Base-by-base conservation (phyloP, 2,113 vertebrate genomes). In the Mobula birostris region DNA sequence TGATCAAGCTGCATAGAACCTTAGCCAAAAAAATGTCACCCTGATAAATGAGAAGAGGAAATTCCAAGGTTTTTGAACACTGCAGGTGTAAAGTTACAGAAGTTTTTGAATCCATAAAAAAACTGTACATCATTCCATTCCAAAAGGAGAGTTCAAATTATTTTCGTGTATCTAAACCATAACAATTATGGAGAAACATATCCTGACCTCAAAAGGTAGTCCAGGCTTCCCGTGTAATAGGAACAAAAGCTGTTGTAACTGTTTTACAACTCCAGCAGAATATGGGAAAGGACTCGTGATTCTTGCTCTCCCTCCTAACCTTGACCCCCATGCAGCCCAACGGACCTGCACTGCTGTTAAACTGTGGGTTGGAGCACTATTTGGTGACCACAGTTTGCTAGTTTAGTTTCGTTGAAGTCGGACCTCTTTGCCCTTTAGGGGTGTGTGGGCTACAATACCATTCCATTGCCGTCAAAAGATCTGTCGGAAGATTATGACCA, bases 11-110 rank as follows among this genome's bases (percentile, higher is more conserved):
- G 82, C 40, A 29, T 29, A 14, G 82, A 85, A 29, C 2, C 29
- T 24, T 14, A 85, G 82, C 82, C 82, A 85, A 61, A 85, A 27
- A 56, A 85, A 85, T 61, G 82, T 85, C 82, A 85, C 82, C 82
- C 48, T 85, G 82, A 85, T 85, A 85, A 85, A 85, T 58, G 82
- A 85, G 24, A 8, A 85, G 82, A 85, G 82, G 82, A 85, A 61
- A 61, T 61, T 27, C 48, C 82, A 85, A 58, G 21, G 82, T 85
- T 61, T 85, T 61, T 8, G 29, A 85, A 12, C 48, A 85, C 29
- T 27, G 27, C 56, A 85, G 48, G 21, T 29, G 12, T 2, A 85
- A 85, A 61, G 82, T 61, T 85, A 85, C 24, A 58, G 56, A 24
- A 17, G 15, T 0, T 80, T 80, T 40, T 19, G 77, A 11, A 17